phyloP scores from a whole-genome alignment of 2,888 invertebrate species.

The Synergus japonicus region DNA sequence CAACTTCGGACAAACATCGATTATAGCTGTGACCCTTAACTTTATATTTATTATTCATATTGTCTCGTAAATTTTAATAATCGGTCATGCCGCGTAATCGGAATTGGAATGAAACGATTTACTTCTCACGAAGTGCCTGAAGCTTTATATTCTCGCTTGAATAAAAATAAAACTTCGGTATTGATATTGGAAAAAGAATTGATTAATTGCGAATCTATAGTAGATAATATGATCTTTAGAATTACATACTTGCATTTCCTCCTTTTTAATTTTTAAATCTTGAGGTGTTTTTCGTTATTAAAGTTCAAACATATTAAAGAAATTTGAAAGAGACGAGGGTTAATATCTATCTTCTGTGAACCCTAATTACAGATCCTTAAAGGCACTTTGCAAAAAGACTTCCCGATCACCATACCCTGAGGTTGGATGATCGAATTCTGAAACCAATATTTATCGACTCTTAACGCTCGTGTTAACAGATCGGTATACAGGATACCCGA shows the following conservation, averaged over 20 bases:
- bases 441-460: constrained; percentile 24
- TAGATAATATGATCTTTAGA: not conserved
- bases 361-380: constrained; percentile 8
- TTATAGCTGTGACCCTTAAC: constrained; percentile 46
- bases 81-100: constrained; percentile 45
- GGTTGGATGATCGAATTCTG: constrained; percentile 24
- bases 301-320: not conserved
- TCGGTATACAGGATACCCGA: constrained; percentile 22
- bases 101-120: constrained; percentile 1
- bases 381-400: not conserved
- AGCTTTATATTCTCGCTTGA: not conserved
- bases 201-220: not conserved
- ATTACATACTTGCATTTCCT: not conserved
- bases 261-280: not conserved
- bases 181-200: not conserved
- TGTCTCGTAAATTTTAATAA: constrained; percentile 58
- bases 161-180: not conserved
- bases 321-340: constrained; percentile 1
- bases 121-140: not conserved
- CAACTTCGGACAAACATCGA: not conserved
- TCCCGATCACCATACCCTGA: not conserved
- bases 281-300: not conserved
- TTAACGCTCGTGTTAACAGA: constrained; percentile 36
- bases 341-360: constrained; percentile 16
- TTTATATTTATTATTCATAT: constrained; percentile 59